Percentiles rank a stretch among this genome's conserved stretches.
These are phyloP conservation scores for Sarcophaga caerulescens DNA, from an alignment of 2,888 invertebrate genomes.

Conservation along the genomic window DNA sequence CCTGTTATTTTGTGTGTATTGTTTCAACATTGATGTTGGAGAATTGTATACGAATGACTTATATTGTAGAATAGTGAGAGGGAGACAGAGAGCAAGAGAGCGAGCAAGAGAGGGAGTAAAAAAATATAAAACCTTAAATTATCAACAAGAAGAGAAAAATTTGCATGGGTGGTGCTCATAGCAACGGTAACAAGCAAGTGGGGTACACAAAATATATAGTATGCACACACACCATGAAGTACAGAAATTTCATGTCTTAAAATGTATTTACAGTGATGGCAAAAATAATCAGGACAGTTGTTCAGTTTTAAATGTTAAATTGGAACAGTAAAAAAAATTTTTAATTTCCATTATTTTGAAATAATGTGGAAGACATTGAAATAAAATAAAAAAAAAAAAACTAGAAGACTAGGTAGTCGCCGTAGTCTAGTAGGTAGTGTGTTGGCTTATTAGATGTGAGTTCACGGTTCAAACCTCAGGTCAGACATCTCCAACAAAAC, in stretches of 20 bases:
- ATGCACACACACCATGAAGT: not conserved
- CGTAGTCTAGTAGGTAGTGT: too few species aligned
- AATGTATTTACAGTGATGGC: not conserved
- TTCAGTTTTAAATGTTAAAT: too few species aligned
- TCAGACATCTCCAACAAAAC: too few species aligned
- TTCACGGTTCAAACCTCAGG: too few species aligned
- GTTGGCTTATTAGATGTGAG: too few species aligned
- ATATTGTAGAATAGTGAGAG: not conserved
- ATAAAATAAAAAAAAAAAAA: not conserved
- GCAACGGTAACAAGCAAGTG: slow-evolving; percentile 12
- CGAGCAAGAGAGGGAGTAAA: not conserved
- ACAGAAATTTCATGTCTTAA: not conserved
- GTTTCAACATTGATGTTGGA: slow-evolving; percentile 51
- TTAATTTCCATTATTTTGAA: too few species aligned
- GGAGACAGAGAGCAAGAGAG: not conserved
- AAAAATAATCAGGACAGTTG: not conserved
- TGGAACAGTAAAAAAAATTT: too few species aligned
- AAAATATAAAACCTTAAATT: slow-evolving; percentile 55
- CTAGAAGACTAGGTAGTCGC: too few species aligned
- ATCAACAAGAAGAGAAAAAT: slow-evolving; percentile 35
- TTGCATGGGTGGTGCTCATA: not conserved
- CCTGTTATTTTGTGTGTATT: slow-evolving; percentile 56
- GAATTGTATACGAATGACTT: not conserved
- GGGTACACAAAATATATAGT: not conserved
- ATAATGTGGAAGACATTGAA: not conserved